Conservation (phyloP, 2,888 invertebrate species). For the Leistus spinibarbis region DNA sequence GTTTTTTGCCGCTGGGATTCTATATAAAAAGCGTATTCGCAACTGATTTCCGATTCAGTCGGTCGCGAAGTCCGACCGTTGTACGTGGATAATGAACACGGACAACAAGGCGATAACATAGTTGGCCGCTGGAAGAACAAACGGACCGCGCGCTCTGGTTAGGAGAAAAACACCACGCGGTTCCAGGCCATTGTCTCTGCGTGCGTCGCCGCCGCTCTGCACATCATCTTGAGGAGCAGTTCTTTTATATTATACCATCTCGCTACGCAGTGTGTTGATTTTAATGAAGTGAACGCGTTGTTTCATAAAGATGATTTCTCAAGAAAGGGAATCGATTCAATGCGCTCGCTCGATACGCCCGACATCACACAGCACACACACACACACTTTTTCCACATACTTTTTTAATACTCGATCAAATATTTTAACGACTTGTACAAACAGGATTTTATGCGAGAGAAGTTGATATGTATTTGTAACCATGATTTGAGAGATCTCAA, state of each 20-base stretch:
- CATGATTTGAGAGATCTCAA: background rate
- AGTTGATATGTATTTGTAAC: background rate
- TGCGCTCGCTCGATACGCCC: background rate
- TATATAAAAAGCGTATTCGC: slow-evolving; percentile 18
- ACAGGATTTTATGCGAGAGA: background rate
- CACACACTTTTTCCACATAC: background rate
- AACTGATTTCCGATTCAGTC: slow-evolving; percentile 38
- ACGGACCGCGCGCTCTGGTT: slow-evolving; percentile 15
- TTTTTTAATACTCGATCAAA: background rate
- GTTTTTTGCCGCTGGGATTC: slow-evolving; percentile 12
- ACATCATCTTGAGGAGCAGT: background rate
- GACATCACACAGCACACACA: background rate
- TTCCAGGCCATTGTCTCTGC: background rate
- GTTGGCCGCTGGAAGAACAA: slow-evolving; percentile 32
- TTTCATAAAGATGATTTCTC: slow-evolving; percentile 38
- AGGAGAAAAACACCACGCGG: slow-evolving; percentile 23
- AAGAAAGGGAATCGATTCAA: slow-evolving; percentile 12
- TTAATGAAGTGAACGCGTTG: slow-evolving; percentile 29
- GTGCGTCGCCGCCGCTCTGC: background rate
- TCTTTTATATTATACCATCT: background rate
- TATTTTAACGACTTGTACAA: background rate
- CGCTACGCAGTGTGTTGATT: slow-evolving; percentile 22
- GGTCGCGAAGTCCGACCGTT: too few relatives aligned
- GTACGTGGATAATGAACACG: slow-evolving; percentile 40
- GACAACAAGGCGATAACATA: slow-evolving; percentile 38